Conservation (phyloP, 92 coral and sea anemone species). For the Paragorgia papillata region DNA sequence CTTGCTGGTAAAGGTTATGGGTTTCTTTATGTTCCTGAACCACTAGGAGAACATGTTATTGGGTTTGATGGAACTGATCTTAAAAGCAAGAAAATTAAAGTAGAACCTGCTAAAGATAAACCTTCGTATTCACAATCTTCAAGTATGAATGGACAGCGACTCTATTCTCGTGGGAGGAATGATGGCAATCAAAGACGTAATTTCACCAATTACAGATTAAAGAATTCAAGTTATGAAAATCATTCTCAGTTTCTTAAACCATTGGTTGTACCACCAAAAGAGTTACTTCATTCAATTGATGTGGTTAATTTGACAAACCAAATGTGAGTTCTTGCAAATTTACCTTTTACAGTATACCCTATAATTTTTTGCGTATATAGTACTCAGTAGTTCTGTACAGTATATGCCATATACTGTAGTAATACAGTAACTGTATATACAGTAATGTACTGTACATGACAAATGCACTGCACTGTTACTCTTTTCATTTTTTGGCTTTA, state of each 20-base stretch:
- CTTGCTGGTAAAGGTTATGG: constrained; percentile 83
- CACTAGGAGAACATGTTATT: constrained; percentile 74
- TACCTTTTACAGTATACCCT: too few species aligned
- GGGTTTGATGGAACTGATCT: constrained; percentile 79
- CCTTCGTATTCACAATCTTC: constrained; percentile 2
- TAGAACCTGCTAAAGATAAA: constrained; percentile 74
- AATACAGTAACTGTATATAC: too few species aligned
- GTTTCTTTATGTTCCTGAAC: constrained; percentile 81
- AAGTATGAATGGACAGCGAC: constrained; percentile 24
- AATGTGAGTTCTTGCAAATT: constrained; percentile 74
- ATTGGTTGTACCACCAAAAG: constrained; percentile 78
- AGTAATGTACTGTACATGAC: too few species aligned
- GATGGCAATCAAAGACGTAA: constrained; percentile 46
- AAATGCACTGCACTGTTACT: too few species aligned
- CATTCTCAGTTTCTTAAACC: constrained; percentile 69
- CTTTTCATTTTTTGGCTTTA: too few species aligned
- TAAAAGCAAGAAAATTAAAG: constrained; percentile 71
- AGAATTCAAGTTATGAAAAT: constrained; percentile 6
- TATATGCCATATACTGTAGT: too few species aligned
- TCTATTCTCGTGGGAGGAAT: constrained; percentile 39
- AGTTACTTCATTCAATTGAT: constrained; percentile 71
- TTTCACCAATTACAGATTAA: constrained; percentile 30
- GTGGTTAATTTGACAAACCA: constrained; percentile 86
- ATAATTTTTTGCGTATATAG: too few species aligned
- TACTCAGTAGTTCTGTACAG: too few species aligned